A percentile compares a stretch with the other conserved stretches of the same genome.
Conservation (phyloP, 2,888 invertebrate genomes). For the Gryllus longicercus region DNA sequence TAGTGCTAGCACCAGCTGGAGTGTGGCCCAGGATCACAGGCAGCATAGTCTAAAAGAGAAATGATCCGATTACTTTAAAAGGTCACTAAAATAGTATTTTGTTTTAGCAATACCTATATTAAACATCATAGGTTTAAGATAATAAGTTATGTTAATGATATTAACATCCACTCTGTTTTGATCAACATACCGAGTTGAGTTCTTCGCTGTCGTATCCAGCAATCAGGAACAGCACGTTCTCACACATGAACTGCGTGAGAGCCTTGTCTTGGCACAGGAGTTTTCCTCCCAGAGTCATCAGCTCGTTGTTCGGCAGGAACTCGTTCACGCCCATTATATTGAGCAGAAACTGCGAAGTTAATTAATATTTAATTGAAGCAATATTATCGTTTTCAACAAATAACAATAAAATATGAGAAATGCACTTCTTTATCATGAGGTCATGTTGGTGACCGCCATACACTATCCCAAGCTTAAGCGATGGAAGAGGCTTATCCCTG, state of each 20-base stretch:
- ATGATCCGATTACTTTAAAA: too few relatives aligned
- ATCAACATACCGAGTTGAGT: conserved; percentile 53
- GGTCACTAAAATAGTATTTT: not conserved
- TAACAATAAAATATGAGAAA: too few relatives aligned
- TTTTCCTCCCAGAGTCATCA: conserved; percentile 40
- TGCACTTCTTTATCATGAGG: too few relatives aligned
- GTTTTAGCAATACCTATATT: not conserved
- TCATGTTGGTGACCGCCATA: too few relatives aligned
- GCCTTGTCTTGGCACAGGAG: conserved; percentile 50
- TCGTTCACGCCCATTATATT: conserved; percentile 46
- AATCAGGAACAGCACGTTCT: conserved; percentile 57
- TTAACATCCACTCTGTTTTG: not conserved
- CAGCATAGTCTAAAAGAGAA: conserved; percentile 57
- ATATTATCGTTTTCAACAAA: too few relatives aligned
- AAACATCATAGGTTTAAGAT: not conserved
- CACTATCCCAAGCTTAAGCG: too few relatives aligned
- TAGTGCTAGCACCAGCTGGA: conserved; percentile 67
- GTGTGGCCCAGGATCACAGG: conserved; percentile 65
- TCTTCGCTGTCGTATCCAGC: conserved; percentile 57
- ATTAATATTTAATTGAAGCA: too few relatives aligned
- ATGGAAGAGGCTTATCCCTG: too few relatives aligned
- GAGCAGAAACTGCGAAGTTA: conserved; percentile 25
- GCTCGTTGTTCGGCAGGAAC: conserved; percentile 44
- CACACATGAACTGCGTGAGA: conserved; percentile 54
- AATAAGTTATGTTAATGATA: not conserved